Evolutionary conservation across 2,888 invertebrate genomes (phyloP), one percentile per base, ranked within the genome.

Genomic region (Orthonychiurus folsomi): DNA sequence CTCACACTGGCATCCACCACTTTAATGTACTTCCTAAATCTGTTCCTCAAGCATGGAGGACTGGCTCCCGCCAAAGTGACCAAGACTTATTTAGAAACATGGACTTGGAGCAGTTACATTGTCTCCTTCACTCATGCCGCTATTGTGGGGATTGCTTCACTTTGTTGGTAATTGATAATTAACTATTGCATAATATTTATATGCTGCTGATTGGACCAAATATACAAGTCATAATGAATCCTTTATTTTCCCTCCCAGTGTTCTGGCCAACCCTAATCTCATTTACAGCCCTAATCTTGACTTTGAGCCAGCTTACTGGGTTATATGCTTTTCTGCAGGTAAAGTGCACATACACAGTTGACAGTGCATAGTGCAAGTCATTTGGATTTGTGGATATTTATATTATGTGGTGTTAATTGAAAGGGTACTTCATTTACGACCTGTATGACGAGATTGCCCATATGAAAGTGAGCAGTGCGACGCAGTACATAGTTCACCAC

Each of bases 21-120:
- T 18, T 12, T 25, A n/a, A n/a, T 26, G 12, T 28, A 28, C n/a
- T 25, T 21, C 15, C 27, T 56, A 12, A 56, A 27, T 56, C 28
- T 26, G 28, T 20, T 28, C 5, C 59, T 59, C 5, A 59, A 59
- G 24, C 25, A 59, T 59, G 26, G 50, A n/a, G 20, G 20, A 23
- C 12, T 47, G 3, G 20, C 47, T n/a, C 59, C 59, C 2, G 50
- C 37, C 3, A 23, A 21, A 50, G 59, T 25, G 2, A 20, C 24
- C 5, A 50, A 50, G 9, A 48, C 9, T 21, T 59, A 48, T 15
- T 48, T 9, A n/a, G 59, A 59, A 3, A 48, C 50, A 12, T 59
- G 59, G 59, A 21, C 21, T 20, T 59, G 59, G 59, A 59, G 59
- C 50, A 59, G 59, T 25, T 59, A 59, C 59, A 59, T 59, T n/a